Evolutionary conservation across 1,140 invertebrate genomes (phyloP).

Genomic region (Mactra quadrangularis): DNA sequence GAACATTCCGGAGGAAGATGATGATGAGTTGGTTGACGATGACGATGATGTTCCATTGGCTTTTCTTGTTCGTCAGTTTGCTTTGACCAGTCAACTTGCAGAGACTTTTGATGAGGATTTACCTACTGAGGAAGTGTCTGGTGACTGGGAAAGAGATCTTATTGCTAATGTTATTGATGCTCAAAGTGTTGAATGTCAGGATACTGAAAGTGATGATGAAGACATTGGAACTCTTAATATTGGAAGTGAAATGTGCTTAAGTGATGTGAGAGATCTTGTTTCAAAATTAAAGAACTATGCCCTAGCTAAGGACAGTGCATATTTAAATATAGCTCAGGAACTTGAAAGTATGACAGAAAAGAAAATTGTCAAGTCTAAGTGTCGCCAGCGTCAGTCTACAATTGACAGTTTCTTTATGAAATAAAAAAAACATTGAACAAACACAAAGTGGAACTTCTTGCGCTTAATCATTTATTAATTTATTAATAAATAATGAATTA

Average conservation of each 20-base stretch:
- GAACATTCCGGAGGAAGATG: no score
- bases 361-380: conserved; percentile 8
- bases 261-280: not conserved
- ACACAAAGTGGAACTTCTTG: no score
- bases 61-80: not conserved
- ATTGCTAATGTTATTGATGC: not conserved
- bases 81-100: not conserved
- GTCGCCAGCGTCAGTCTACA: not conserved
- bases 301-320: not conserved
- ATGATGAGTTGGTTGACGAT: no score
- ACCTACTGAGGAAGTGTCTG: not conserved
- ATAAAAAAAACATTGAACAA: no score
- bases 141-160: conserved; percentile 5
- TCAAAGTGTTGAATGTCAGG: not conserved
- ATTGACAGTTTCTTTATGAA: conserved; percentile 18
- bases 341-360: not conserved
- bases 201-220: not conserved
- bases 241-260: conserved; percentile 7
- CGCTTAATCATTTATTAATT: no score
- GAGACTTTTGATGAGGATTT: not conserved
- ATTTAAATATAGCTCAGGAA: not conserved
- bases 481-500: no score
- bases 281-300: not conserved
- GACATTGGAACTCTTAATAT: not conserved
- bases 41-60: not conserved